A percentile compares a stretch with the other conserved stretches of the same genome.
These are phyloP conservation scores for Perognathus longimembris DNA, from an alignment of 2,113 vertebrate species.

Conservation along the genomic window DNA sequence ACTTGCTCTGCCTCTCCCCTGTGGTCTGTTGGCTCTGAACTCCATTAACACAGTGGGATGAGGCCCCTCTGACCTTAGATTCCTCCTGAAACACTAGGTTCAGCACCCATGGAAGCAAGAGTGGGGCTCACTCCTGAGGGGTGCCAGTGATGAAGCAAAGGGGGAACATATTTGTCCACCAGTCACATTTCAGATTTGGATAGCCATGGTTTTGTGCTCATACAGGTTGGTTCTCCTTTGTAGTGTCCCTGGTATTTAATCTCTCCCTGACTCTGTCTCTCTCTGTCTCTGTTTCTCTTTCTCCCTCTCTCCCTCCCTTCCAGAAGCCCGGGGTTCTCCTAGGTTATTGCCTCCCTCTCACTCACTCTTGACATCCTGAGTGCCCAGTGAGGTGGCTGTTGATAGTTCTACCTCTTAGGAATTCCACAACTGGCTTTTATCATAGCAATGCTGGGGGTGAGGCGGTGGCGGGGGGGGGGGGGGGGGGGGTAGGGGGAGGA, in stretches of 20 bases:
- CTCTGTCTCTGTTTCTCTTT: too few species aligned
- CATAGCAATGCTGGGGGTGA: too few species aligned
- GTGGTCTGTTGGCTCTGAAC: background rate
- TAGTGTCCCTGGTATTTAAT: background rate
- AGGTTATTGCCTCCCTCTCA: background rate
- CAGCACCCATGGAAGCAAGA: background rate
- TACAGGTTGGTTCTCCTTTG: background rate
- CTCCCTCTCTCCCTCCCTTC: background rate
- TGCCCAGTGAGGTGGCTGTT: background rate
- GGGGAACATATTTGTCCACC: background rate
- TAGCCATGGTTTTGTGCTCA: background rate
- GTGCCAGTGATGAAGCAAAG: too few species aligned
- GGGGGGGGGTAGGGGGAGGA: too few species aligned
- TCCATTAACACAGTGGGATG: background rate
- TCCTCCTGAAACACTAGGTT: background rate
- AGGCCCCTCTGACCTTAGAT: background rate
- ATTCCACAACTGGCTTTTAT: background rate
- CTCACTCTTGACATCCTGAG: background rate
- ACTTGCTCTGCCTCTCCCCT: background rate
- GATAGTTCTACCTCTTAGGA: background rate
- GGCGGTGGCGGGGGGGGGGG: too few species aligned
- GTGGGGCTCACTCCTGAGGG: background rate
- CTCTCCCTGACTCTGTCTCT: too few species aligned
- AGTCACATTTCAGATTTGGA: too few species aligned
- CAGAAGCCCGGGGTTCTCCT: background rate